Evolutionary conservation across 2,797 vertebrate species (phyloP), one percentile per base, ranked within the genome.

Genomic region (Spondyliosoma cantharus): DNA sequence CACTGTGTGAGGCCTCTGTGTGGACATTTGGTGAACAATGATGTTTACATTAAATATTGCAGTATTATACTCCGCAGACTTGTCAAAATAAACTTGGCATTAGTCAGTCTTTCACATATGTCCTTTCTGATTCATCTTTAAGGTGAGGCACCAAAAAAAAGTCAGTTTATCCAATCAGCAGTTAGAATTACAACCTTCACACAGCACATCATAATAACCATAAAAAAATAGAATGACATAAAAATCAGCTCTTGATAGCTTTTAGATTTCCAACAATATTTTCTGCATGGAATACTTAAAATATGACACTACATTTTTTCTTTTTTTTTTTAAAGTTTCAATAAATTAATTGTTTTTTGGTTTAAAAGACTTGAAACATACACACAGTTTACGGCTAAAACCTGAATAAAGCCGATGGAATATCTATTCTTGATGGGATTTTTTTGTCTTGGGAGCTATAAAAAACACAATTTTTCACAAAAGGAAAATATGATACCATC

Each of bases 1-100:
- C 54, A 43, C 72, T 17, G 27, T 52, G 50, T 56, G 71, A 46
- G 37, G 59, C 37, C 59, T 13, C 24, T 62, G 37, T 32, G 19
- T 7, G 57, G 20, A 54, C 25, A 46, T 45, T 45, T 50, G 29
- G 7, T 27, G n/a, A 32, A 56, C 42, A 27, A 4, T 73, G 4
- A 22, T 20, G 19, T 43, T 52, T 60, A 22, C 60, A 53, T 13
- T 5, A 16, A 12, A 64, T 48, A 4, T n/a, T 20, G 59, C 19
- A 25, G 12, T 52, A 20, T 22, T 25, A 37, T 9, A 54, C 2
- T 20, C 22, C 27, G 25, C n/a, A 50, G n/a, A 20, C n/a, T 20
- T 42, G 15, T 50, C 46, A 37, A 29, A 19, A 70, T 64, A 58
- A 50, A 78, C 43, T 7, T 16, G 29, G 8, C 19, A 43, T 37